Evolutionary conservation across 2,888 invertebrate species (phyloP).

Genomic region (Malthinus flaveolus): DNA sequence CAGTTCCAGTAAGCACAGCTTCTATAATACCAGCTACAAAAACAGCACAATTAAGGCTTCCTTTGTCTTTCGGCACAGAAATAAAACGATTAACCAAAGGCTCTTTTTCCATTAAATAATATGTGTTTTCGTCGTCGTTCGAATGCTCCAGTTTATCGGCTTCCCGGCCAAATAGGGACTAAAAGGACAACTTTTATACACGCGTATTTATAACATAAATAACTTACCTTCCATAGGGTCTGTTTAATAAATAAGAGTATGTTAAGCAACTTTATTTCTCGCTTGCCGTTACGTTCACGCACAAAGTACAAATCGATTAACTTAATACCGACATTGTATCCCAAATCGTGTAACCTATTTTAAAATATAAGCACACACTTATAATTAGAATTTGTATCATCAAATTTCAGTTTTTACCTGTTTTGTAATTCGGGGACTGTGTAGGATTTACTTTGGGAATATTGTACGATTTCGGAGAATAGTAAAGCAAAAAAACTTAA

Average conservation of each 20-base stretch:
- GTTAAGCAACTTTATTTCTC: constrained; percentile 93
- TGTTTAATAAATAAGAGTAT: constrained; percentile 95
- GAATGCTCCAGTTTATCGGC: constrained; percentile 98
- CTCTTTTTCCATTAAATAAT: constrained; percentile 98
- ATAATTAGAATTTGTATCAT: background rate
- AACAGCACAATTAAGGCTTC: constrained; percentile 96
- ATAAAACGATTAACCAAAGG: constrained; percentile 95
- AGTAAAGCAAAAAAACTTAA: constrained; percentile 91
- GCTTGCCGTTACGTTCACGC: constrained; percentile 89
- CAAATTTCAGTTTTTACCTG: constrained; percentile 62
- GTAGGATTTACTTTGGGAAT: constrained; percentile 94
- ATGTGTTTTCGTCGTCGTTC: constrained; percentile 96
- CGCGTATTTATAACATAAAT: background rate
- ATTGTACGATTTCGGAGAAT: constrained; percentile 98
- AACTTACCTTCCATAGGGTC: constrained; percentile 89
- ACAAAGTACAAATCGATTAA: constrained; percentile 92
- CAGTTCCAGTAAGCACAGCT: constrained; percentile 89
- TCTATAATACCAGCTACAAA: constrained; percentile 98
- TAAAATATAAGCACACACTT: constrained; percentile 1
- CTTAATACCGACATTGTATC: constrained; percentile 92
- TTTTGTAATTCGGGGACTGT: constrained; percentile 94
- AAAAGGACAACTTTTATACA: constrained; percentile 21
- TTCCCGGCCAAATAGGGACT: constrained; percentile 95
- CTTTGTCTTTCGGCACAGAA: constrained; percentile 97
- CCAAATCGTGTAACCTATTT: constrained; percentile 87